Evolutionary conservation across 2,113 vertebrate genomes (phyloP).

Genomic region (Lontra canadensis): DNA sequence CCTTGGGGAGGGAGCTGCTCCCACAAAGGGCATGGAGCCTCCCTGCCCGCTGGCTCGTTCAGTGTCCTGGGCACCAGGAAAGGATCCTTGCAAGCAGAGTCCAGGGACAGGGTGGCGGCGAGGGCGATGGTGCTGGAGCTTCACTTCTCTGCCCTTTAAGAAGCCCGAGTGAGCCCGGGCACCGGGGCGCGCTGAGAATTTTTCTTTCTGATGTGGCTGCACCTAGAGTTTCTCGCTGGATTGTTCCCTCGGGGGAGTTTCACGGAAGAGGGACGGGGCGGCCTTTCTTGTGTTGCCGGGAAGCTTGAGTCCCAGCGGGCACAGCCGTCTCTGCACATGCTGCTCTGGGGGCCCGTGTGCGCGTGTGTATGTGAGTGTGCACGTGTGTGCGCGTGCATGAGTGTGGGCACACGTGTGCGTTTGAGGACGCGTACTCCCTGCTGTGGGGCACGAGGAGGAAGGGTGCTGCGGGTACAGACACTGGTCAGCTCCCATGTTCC

Average conservation of each 20-base stretch:
- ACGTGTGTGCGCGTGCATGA: background rate
- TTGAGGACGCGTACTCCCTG: background rate
- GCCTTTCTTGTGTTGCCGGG: background rate
- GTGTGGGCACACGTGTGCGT: too few relatives aligned
- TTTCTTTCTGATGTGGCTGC: background rate
- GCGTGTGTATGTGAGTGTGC: background rate
- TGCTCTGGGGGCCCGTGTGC: background rate
- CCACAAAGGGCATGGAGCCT: background rate
- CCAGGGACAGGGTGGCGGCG: background rate
- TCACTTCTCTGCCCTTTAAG: background rate
- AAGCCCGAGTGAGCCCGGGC: background rate
- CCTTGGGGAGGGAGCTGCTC: background rate
- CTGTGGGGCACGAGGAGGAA: background rate
- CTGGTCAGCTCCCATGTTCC: accelerated
- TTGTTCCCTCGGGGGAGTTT: background rate
- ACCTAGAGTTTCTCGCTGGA: background rate
- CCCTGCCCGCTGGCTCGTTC: background rate
- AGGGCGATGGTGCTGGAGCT: background rate
- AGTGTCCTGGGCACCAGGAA: accelerated
- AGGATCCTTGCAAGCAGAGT: accelerated
- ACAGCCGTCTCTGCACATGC: background rate
- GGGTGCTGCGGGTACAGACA: too few relatives aligned
- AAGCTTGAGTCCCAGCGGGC: background rate
- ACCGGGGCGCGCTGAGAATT: background rate
- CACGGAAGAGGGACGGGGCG: background rate